These are phyloP conservation scores for Apolygus lucorum DNA, from an alignment of 1,140 invertebrate species.

Conservation along the genomic window DNA sequence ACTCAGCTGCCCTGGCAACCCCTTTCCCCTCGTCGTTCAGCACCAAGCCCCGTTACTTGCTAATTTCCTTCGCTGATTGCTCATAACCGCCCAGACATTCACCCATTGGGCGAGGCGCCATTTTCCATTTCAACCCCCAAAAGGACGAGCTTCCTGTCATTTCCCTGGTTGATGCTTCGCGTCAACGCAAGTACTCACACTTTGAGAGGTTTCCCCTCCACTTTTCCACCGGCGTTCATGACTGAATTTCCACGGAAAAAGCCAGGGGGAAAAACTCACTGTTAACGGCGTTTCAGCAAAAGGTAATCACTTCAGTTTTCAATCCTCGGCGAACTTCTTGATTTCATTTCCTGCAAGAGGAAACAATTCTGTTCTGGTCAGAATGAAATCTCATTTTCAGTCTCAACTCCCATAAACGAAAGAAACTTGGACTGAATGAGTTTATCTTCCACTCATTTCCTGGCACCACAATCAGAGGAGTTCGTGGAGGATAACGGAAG, in stretches of 20 bases:
- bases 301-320: neutral
- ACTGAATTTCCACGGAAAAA: neutral
- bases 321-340: neutral
- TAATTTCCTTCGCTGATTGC: neutral
- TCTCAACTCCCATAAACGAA: too few species aligned
- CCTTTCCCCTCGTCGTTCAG: neutral
- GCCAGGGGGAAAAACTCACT: neutral
- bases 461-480: too few species aligned
- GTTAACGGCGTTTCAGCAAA: neutral
- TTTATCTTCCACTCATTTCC: too few species aligned
- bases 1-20: too few species aligned
- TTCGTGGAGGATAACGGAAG: too few species aligned
- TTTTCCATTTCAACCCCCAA: neutral
- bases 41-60: neutral
- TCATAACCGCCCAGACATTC: neutral
- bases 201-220: neutral
- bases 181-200: neutral
- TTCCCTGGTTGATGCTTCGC: neutral
- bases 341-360: neutral
- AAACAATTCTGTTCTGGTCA: neutral
- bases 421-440: too few species aligned
- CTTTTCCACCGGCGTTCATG: neutral
- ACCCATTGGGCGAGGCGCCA: neutral
- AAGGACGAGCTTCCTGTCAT: neutral
- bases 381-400: too few species aligned